A percentile compares a stretch with the other conserved stretches of the same genome.
Evolutionary conservation across 2,113 vertebrate species (phyloP).

Genomic region (Chiloscyllium plagiosum): DNA sequence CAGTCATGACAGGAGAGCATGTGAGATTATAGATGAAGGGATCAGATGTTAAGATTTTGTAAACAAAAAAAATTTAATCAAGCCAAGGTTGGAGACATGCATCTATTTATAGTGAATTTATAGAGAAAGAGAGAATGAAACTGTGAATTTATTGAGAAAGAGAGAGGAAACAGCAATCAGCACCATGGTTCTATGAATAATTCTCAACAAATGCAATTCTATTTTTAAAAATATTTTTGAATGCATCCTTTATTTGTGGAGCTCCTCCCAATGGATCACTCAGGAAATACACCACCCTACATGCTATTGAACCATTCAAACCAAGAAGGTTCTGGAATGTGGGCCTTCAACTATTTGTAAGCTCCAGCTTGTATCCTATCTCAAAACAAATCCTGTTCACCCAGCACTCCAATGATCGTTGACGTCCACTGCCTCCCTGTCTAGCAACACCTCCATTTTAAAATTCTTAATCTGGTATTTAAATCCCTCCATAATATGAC

Average conservation of each 20-base stretch:
- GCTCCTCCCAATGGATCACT: constrained; percentile 31
- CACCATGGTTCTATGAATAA: not conserved
- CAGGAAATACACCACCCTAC: not conserved
- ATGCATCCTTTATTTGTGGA: constrained; percentile 15
- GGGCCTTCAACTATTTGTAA: not conserved
- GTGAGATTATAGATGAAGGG: constrained; percentile 36
- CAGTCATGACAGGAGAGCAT: constrained; percentile 19
- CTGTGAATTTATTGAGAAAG: constrained; percentile 9
- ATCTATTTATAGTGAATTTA: constrained; percentile 31
- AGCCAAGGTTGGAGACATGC: not conserved
- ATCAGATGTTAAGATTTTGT: constrained; percentile 21
- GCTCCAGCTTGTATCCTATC: not conserved
- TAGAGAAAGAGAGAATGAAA: not conserved
- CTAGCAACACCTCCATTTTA: not conserved
- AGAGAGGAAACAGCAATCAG: constrained; percentile 14
- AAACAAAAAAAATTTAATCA: constrained; percentile 35
- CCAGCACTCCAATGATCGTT: not conserved
- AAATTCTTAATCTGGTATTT: not conserved
- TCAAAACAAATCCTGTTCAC: not conserved
- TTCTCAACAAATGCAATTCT: not conserved
- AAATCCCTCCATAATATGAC: not conserved
- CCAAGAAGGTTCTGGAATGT: not conserved
- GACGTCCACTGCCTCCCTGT: not conserved
- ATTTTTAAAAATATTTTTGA: constrained; percentile 16
- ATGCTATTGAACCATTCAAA: constrained; percentile 12